Evolutionary conservation across 2,888 invertebrate species (phyloP).

Genomic region (Watsonalla cultraria): DNA sequence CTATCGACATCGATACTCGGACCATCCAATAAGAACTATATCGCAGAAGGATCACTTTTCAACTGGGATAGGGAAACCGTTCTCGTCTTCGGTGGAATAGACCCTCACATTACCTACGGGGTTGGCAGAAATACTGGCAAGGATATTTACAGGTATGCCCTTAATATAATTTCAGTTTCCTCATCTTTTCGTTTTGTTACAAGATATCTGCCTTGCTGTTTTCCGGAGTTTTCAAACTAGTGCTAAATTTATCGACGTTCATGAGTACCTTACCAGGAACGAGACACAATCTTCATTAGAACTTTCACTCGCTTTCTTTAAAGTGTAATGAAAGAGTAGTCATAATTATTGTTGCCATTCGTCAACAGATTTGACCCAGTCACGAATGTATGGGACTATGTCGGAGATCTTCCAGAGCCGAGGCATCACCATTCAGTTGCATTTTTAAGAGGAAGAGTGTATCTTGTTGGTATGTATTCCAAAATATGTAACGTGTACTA

Average conservation of each 20-base stretch:
- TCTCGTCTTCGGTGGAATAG: slow-evolving; percentile 83
- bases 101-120: slow-evolving; percentile 80
- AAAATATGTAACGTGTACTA: background rate
- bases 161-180: background rate
- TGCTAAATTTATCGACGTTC: no score
- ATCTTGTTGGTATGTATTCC: slow-evolving; percentile 78
- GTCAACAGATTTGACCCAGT: slow-evolving; percentile 74
- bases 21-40: slow-evolving; percentile 69
- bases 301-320: no score
- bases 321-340: background rate
- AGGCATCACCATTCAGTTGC: slow-evolving; percentile 84
- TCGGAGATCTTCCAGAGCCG: slow-evolving; percentile 83
- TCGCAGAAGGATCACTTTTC: slow-evolving; percentile 73
- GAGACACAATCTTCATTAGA: no score
- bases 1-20: slow-evolving; percentile 63
- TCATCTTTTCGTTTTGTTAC: background rate
- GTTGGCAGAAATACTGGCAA: slow-evolving; percentile 79
- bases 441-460: slow-evolving; percentile 81
- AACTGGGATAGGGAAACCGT: slow-evolving; percentile 80
- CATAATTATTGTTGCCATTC: background rate
- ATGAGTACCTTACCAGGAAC: no score
- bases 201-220: no score
- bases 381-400: slow-evolving; percentile 81
- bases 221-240: no score
- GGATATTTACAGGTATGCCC: slow-evolving; percentile 72